Conservation (phyloP, 37 sponge, comb jelly and placozoan species). For the Halisarca cf. caerulea region DNA sequence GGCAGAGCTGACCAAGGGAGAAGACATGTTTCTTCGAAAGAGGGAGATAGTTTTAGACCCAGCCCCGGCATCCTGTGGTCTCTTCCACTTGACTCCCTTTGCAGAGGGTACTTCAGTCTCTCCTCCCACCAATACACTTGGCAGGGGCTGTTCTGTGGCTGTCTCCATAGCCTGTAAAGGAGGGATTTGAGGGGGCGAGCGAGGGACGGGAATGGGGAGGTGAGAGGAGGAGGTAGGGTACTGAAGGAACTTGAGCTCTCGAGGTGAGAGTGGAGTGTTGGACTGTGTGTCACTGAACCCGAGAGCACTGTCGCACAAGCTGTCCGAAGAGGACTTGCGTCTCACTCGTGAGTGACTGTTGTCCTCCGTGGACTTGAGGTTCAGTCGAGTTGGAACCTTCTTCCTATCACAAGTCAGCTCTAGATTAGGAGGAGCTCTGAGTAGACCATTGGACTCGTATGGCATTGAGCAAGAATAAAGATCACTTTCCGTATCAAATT, state of each 20-base stretch:
- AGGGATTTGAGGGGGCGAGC: neutral
- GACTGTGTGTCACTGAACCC: neutral
- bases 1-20: constrained; percentile 19
- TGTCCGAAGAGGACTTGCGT: neutral
- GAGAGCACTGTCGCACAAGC: neutral
- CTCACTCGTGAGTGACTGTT: neutral
- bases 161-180: neutral
- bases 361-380: neutral
- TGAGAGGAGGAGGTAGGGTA: neutral
- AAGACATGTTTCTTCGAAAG: neutral
- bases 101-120: neutral
- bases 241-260: neutral
- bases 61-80: neutral
- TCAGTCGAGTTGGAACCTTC: neutral
- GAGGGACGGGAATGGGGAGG: neutral
- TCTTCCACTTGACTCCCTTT: neutral
- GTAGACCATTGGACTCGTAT: neutral
- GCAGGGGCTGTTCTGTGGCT: neutral
- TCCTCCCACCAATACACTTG: too few species aligned
- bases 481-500: neutral
- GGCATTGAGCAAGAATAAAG: neutral
- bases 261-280: constrained; percentile 1
- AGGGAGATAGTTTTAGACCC: neutral
- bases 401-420: neutral
- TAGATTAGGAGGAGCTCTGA: neutral